Conservation (phyloP, 2,113 vertebrate genomes). For the Chelonoidis abingdonii region DNA sequence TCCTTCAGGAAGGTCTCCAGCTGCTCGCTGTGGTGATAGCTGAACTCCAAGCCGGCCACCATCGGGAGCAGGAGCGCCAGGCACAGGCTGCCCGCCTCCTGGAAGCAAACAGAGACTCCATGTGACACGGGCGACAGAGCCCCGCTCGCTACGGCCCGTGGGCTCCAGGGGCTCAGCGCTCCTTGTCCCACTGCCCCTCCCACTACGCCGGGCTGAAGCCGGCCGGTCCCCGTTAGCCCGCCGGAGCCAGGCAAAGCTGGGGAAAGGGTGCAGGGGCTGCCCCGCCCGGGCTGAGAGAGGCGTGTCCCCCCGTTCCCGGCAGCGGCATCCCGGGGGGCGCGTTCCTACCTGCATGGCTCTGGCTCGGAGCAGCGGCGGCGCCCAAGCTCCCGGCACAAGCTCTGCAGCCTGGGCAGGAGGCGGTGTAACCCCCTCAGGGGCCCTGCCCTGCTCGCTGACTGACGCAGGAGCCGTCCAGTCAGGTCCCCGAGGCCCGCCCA, state of each 20-base stretch:
- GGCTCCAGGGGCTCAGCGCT: not conserved
- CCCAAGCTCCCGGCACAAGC: not conserved
- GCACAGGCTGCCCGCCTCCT: slow-evolving; percentile 63
- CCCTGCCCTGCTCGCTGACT: slow-evolving; percentile 22
- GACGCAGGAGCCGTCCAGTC: slow-evolving; percentile 36
- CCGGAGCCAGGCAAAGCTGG: not conserved
- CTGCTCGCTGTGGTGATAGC: slow-evolving; percentile 78
- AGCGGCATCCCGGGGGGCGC: not conserved
- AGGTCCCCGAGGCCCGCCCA: not conserved
- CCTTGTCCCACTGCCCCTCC: not conserved
- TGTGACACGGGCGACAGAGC: not conserved
- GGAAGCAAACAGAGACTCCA: not conserved
- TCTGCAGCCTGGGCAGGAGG: not conserved
- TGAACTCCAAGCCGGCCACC: slow-evolving; percentile 79
- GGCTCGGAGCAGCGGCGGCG: not conserved
- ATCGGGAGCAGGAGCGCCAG: slow-evolving; percentile 51
- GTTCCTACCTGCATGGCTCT: not conserved
- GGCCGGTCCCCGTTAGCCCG: too few relatives aligned
- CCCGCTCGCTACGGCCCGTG: not conserved
- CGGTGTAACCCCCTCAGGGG: not conserved
- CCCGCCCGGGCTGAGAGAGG: too few relatives aligned
- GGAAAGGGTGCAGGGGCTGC: not conserved
- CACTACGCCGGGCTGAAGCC: not conserved
- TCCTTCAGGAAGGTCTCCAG: slow-evolving; percentile 80
- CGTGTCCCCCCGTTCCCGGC: not conserved